Base-by-base conservation (phyloP, 2,888 invertebrate species). In the Pegoplata infirma region DNA sequence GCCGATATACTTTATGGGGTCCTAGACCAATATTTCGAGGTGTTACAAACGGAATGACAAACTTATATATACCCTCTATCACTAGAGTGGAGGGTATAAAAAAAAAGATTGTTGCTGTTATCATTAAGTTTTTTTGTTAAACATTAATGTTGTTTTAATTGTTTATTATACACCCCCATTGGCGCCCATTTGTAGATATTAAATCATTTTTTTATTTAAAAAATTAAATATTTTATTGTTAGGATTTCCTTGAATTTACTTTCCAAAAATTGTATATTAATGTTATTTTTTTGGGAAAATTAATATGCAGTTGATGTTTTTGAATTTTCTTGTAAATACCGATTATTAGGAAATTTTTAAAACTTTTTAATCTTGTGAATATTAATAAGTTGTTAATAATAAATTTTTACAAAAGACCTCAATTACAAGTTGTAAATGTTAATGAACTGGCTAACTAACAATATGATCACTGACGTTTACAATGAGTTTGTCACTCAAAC, bases 131-230 rank as follows among this genome's bases (percentile, higher is more conserved):
- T 40, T 40, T 40, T 59, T 19, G 58, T 55, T 25, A 25, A 66
- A 71, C 53, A 63, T 63, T 79, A 74, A 75, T 71, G 69, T 71
- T 71, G 25, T 14, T 75, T 74, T 79, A 79, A 75, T 79, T 79
- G 71, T 71, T n/a, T 66, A 56, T 61, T 71, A 79, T 23, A 61
- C 55, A 19, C 36, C 49, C 21, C 28, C 32, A 71, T 44, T 71
- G 79, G 79, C 75, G 75, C 75, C 75, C 68, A 63, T 66, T 71
- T 64, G 46, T 59, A 53, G 32, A 46, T 66, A 61, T 56, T 79
- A 71, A 75, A 75, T 75, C 59, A 75, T 67, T 40, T 16, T 21
- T 47, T 61, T 67, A n/a, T 49, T 53, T 16, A 40, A 14, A 36
- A 56, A 56, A 23, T 68, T 25, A 32, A 47, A 46, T 28, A 2